A percentile compares a stretch with the other conserved stretches of the same genome.
These are phyloP conservation scores for Cottus gobio DNA, from an alignment of 2,113 vertebrate species.

Conservation along the genomic window DNA sequence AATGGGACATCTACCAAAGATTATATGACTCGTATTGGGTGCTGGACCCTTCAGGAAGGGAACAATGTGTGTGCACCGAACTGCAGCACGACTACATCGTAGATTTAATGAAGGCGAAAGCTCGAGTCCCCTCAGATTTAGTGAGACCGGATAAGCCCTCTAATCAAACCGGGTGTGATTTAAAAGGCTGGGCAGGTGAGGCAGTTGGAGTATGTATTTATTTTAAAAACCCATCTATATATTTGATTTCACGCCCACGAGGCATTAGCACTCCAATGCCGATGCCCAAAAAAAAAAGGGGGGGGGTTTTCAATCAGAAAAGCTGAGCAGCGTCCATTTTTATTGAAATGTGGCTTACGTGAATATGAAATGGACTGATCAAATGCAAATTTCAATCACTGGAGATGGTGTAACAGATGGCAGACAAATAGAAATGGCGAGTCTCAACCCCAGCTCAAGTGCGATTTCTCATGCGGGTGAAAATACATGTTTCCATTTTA, in stretches of 20 bases:
- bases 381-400: constrained; percentile 51
- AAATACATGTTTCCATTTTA: constrained; percentile 16
- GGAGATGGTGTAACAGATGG: constrained; percentile 53
- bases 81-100: constrained; percentile 49
- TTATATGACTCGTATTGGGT: constrained; percentile 32
- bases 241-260: constrained; percentile 34
- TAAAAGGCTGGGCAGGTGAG: constrained; percentile 17
- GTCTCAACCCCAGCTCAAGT: constrained; percentile 8
- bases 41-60: constrained; percentile 28
- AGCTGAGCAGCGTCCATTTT: neutral
- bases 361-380: constrained; percentile 41
- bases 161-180: constrained; percentile 37
- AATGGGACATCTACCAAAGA: constrained; percentile 47
- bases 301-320: neutral
- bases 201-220: constrained; percentile 27
- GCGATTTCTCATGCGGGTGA: constrained; percentile 32
- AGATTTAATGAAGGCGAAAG: constrained; percentile 58
- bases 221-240: constrained; percentile 36
- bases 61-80: constrained; percentile 53
- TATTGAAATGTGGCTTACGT: constrained; percentile 16
- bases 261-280: neutral
- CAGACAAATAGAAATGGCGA: constrained; percentile 37
- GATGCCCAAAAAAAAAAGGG: neutral
- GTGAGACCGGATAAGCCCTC: constrained; percentile 37
- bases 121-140: constrained; percentile 47